phyloP scores from a whole-genome alignment of 2,888 invertebrate genomes.

The Andrena marginata region DNA sequence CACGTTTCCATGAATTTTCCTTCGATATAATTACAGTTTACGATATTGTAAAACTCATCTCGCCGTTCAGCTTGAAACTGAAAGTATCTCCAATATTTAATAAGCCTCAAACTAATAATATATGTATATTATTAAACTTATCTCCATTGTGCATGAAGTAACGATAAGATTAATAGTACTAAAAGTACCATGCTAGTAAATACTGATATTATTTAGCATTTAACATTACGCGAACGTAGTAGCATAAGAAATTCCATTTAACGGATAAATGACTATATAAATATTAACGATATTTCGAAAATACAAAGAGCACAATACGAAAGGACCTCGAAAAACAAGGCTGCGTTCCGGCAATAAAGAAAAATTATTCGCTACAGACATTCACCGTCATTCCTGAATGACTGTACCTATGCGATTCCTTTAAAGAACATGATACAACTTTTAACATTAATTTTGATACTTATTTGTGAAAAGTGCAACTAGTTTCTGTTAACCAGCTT shows the following conservation, averaged over 20 bases:
- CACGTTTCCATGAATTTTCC: conserved; percentile 25
- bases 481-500: conserved; percentile 57
- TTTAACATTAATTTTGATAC: conserved; percentile 45
- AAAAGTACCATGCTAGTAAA: conserved; percentile 55
- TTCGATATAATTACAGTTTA: conserved; percentile 26
- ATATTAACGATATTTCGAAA: conserved; percentile 50
- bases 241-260: conserved; percentile 56
- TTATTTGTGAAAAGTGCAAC: conserved; percentile 50
- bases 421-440: conserved; percentile 30
- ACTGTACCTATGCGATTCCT: conserved; percentile 27
- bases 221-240: conserved; percentile 49
- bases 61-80: conserved; percentile 31
- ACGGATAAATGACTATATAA: conserved; percentile 55
- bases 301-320: conserved; percentile 53
- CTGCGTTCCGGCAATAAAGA: conserved; percentile 33
- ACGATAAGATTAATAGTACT: conserved; percentile 57
- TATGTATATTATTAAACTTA: conserved; percentile 52
- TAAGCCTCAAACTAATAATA: conserved; percentile 53
- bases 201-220: conserved; percentile 60
- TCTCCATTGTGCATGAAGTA: conserved; percentile 50
- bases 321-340: conserved; percentile 21
- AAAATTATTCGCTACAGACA: conserved; percentile 42
- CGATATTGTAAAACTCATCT: conserved; percentile 31
- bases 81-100: conserved; percentile 42
- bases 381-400: conserved; percentile 37